phyloP scores from a whole-genome alignment of 2,888 invertebrate species.

The Conomelus anceps region DNA sequence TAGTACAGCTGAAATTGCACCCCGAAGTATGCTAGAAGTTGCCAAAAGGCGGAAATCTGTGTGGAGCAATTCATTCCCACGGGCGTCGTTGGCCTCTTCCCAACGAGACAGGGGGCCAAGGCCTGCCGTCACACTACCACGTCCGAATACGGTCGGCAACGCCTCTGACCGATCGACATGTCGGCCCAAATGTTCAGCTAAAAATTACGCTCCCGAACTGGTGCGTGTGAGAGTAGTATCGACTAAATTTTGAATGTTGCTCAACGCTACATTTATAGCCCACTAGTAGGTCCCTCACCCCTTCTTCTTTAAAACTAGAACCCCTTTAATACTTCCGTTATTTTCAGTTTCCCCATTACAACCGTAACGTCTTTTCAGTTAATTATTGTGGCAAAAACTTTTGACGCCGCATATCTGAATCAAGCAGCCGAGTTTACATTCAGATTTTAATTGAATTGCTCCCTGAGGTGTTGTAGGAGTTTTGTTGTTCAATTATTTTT shows the following conservation, averaged over 20 bases:
- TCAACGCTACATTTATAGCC: neutral
- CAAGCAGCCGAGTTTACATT: neutral
- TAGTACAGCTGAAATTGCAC: conserved; percentile 1
- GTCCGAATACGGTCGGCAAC: neutral
- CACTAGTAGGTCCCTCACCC: too few relatives aligned
- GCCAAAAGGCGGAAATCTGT: conserved; percentile 3
- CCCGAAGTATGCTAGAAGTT: conserved; percentile 1
- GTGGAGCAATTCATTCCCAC: neutral
- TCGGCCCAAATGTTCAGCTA: neutral
- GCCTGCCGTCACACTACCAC: neutral
- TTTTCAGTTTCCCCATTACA: neutral
- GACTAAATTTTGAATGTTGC: neutral
- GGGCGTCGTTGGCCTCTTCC: neutral
- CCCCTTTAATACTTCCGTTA: too few relatives aligned
- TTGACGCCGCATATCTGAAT: neutral
- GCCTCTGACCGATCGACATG: neutral
- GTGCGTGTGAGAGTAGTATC: neutral
- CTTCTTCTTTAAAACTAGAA: neutral
- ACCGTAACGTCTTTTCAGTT: neutral
- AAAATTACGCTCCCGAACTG: neutral
- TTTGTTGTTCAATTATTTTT: neutral
- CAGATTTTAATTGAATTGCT: neutral
- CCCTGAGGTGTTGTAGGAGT: neutral
- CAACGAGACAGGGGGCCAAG: neutral
- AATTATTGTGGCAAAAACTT: neutral